Base-by-base conservation (phyloP, 2,888 invertebrate species). In the Drosophila lutescens region DNA sequence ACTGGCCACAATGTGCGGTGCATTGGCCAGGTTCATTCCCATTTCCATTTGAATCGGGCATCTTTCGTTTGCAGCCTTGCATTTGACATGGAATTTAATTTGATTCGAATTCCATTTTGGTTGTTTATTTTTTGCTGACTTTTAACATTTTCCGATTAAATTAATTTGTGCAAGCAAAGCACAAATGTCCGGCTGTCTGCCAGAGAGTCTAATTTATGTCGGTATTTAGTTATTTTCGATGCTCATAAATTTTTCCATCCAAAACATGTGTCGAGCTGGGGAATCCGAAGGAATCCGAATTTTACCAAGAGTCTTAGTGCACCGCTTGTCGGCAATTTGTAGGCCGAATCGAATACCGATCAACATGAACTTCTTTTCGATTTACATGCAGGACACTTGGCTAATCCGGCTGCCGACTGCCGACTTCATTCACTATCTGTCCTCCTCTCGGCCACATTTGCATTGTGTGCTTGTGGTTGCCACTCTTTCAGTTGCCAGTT, bases 151-250 rank as follows among this genome's bases (percentile, higher is more conserved):
- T 46, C 49, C 49, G 43, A 86, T 80, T 63, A 73, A 74, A 83
- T 83, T 83, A 77, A 86, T 79, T 83, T 83, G 71, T 68, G 77
- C 69, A 76, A 49, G 74, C 70, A 40, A 38, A 58, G 78, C 77
- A 80, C 41, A 78, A 69, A 69, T 69, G 50, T 56, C 59, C 23
- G 50, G 74, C 23, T 57, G 74, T 54, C 54, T 57, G 60, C 44
- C 30, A 36, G 38, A 17, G 32, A 41, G 40, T 53, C 40, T 47
- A 53, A 51, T 68, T 66, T 68, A 60, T 60, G 60, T 34, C 15
- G 34, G 38, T 5, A 26, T 26, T 57, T 50, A 23, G 55, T 51
- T 55, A 49, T 62, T 62, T 36, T 51, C 30, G 23, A 59, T 32
- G 47, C 59, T 66, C 65, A 62, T 66, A 66, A 34, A 63, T 53